phyloP scores from a whole-genome alignment of 2,888 invertebrate genomes.

The Callyntrura sp. region DNA sequence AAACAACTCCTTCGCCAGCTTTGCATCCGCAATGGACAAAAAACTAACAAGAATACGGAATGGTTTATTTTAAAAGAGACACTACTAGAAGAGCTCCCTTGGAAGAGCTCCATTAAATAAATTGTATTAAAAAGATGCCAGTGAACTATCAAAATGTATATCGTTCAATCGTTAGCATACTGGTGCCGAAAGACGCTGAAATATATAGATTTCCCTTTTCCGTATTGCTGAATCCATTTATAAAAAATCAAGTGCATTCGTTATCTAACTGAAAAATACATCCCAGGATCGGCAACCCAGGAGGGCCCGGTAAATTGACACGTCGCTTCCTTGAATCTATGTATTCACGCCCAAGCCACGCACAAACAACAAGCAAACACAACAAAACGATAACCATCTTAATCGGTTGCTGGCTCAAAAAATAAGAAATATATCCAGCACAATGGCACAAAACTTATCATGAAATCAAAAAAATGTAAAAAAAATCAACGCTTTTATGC shows the following conservation, averaged over 20 bases:
- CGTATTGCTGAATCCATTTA: slow-evolving; percentile 60
- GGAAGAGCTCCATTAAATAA: background rate
- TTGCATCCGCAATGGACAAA: slow-evolving; percentile 43
- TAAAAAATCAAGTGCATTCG: background rate
- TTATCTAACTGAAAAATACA: slow-evolving; percentile 43
- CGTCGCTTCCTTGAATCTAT: background rate
- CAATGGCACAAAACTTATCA: too few species aligned
- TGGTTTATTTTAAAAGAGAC: background rate
- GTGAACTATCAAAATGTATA: background rate
- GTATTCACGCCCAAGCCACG: slow-evolving; percentile 9
- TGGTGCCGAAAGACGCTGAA: slow-evolving; percentile 36
- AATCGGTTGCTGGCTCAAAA: too few species aligned
- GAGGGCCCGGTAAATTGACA: slow-evolving; percentile 53
- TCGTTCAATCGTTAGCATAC: slow-evolving; percentile 34
- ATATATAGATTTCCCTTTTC: slow-evolving; percentile 30
- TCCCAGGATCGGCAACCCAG: slow-evolving; percentile 49
- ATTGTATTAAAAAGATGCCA: too few species aligned
- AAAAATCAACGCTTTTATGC: too few species aligned
- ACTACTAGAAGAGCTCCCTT: background rate
- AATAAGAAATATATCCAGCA: too few species aligned
- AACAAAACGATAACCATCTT: background rate
- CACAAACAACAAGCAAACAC: background rate
- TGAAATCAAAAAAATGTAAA: too few species aligned
- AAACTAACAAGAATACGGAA: slow-evolving; percentile 34
- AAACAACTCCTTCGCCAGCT: slow-evolving; percentile 55